Evolutionary conservation across 1,140 invertebrate species (phyloP), one percentile per base, ranked within the genome.

Genomic region (Copidosoma floridanum): DNA sequence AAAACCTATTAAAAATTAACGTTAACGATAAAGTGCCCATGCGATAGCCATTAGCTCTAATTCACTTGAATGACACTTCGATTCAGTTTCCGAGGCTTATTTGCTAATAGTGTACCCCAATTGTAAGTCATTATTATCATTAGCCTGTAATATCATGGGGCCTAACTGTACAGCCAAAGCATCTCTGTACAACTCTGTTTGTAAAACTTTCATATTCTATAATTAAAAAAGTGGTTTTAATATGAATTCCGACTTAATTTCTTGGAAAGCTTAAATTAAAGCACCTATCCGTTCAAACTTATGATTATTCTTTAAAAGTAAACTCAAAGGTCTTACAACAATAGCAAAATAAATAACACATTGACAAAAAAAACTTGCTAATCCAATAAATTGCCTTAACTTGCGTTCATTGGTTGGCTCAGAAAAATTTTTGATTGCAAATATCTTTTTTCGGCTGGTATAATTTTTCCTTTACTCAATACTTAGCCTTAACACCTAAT

Each of bases 381-480:
- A 59, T 23, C 82, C 80, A 10, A 80, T 55, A 57, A 82, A 79
- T 51, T 60, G 55, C 44, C 73, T 54, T 2, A 82, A 18, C 12
- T 57, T 18, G 16, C 46, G 46, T 18, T 12, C 12, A 41, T 40
- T 26, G 44, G 6, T 2, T 4, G 53, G 61, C 11, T 14, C 12
- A 8, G 48, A 14, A 57, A 56, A 41, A 11, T 46, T n/a, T n/a
- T 35, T 10, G 14, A 71, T 32, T 24, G 68, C 63, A 46, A 40
- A 46, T 29, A 68, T 54, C 52, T 70, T 68, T 35, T 26, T 11
- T 53, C 27, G 10, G 65, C 66, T 14, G 68, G 66, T 56, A 38
- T 32, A 8, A 68, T 58, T 10, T 51, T 57, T 20, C 48, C 40
- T 12, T 44, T 40, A 10, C 53, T 50, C 20, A 70, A 43, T 54